A percentile compares a stretch with the other conserved stretches of the same genome.
phyloP scores from a whole-genome alignment of 1,140 invertebrate species.

The Prorops nasuta region DNA sequence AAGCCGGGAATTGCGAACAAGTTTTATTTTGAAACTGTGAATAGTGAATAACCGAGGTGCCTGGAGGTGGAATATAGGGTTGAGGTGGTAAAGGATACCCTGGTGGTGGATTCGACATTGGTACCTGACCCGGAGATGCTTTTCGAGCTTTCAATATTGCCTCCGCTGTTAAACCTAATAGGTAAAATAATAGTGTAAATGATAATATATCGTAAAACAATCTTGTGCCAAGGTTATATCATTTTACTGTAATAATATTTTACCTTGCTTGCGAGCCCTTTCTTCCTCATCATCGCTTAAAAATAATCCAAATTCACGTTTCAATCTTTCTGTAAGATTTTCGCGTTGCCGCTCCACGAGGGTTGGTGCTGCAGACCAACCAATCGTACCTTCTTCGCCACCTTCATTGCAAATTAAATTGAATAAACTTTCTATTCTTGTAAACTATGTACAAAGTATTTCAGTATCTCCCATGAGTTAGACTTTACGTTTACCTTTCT shows the following conservation, averaged over 20 bases:
- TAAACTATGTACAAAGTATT: slow-evolving; percentile 2
- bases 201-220: not conserved
- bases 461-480: not conserved
- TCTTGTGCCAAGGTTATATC: slow-evolving; percentile 7
- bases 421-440: too few relatives aligned
- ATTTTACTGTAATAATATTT: slow-evolving; percentile 4
- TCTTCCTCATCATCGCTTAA: slow-evolving; percentile 68
- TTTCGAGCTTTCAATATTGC: slow-evolving; percentile 44
- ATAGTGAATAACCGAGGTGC: slow-evolving; percentile 44
- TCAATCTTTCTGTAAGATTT: slow-evolving; percentile 71
- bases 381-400: slow-evolving; percentile 47
- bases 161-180: slow-evolving; percentile 45
- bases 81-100: slow-evolving; percentile 39
- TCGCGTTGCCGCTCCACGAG: slow-evolving; percentile 72
- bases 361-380: slow-evolving; percentile 65
- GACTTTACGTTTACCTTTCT: slow-evolving; percentile 42
- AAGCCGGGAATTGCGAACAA: slow-evolving; percentile 28
- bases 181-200: not conserved
- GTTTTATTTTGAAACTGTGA: slow-evolving; percentile 35
- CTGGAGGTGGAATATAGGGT: slow-evolving; percentile 51
- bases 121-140: slow-evolving; percentile 22
- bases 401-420: slow-evolving; percentile 18
- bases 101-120: slow-evolving; percentile 10
- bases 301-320: slow-evolving; percentile 74
- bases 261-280: slow-evolving; percentile 55